Conservation (phyloP, 2,797 vertebrate genomes). For the Acrocephalus scirpaceus region DNA sequence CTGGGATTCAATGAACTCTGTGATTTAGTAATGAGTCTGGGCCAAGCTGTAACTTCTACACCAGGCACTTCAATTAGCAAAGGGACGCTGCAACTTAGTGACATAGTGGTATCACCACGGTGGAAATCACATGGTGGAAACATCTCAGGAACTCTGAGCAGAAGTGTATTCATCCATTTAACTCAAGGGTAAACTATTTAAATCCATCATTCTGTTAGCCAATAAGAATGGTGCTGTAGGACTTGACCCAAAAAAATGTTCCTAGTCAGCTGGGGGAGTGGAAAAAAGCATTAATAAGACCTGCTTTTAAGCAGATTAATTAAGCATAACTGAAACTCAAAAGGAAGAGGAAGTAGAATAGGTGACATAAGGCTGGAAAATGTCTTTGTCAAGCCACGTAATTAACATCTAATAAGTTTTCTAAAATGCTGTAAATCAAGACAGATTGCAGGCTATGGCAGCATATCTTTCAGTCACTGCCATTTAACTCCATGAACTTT, state of each 20-base stretch:
- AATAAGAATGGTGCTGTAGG: background rate
- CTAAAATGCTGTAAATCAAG: background rate
- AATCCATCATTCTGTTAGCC: background rate
- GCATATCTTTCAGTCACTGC: background rate
- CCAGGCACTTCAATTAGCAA: background rate
- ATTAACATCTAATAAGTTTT: background rate
- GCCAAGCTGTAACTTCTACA: background rate
- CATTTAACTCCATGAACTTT: background rate
- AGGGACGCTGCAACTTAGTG: background rate
- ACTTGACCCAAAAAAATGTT: background rate
- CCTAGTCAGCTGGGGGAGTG: background rate
- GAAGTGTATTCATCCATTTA: background rate
- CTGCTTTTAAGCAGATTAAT: background rate
- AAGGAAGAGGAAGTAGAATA: background rate
- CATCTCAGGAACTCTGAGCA: background rate
- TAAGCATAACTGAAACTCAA: background rate
- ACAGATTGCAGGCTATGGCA: background rate
- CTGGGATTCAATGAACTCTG: background rate
- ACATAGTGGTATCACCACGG: accelerated
- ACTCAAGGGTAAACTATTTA: background rate
- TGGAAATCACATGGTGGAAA: background rate
- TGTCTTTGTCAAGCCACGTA: background rate
- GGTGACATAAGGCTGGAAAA: background rate
- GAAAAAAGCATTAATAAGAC: background rate
- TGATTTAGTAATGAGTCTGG: background rate